A percentile compares a stretch with the other conserved stretches of the same genome.
Evolutionary conservation across 2,113 vertebrate species (phyloP).

Genomic region (Pycnonotus jocosus): DNA sequence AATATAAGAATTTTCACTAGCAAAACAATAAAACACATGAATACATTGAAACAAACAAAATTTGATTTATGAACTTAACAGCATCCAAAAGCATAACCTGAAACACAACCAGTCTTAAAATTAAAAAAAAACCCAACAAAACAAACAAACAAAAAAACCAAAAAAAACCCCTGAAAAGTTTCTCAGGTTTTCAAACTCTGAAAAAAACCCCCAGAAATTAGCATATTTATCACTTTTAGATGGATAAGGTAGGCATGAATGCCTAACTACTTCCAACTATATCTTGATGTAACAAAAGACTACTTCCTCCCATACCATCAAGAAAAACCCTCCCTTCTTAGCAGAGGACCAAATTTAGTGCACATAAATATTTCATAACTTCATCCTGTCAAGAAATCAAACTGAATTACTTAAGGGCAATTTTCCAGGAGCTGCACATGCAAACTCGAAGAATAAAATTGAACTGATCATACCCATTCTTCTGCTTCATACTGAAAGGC

Average conservation of each 20-base stretch:
- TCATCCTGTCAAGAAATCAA: slow-evolving; percentile 49
- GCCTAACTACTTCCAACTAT: neutral
- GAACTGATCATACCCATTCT: neutral
- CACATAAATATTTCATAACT: slow-evolving; percentile 53
- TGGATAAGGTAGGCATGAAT: neutral
- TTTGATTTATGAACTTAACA: neutral
- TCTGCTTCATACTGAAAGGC: neutral
- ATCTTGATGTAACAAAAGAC: neutral
- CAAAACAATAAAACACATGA: neutral
- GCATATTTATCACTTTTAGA: neutral
- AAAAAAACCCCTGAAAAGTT: neutral
- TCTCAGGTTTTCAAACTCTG: neutral
- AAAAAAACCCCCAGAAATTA: fast-evolving
- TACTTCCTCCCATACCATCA: neutral
- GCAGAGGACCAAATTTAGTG: slow-evolving; percentile 7
- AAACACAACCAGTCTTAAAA: neutral
- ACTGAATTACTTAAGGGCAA: slow-evolving; percentile 31
- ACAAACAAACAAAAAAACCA: too few species aligned
- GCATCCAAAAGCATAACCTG: neutral
- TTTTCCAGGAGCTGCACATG: slow-evolving; percentile 29
- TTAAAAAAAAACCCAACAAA: neutral
- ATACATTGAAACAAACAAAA: neutral
- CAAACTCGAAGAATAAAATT: neutral
- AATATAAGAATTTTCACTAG: neutral
- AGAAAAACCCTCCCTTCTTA: neutral